phyloP scores from a whole-genome alignment of 1,140 invertebrate genomes.

The Oncopodura yosiiana region DNA sequence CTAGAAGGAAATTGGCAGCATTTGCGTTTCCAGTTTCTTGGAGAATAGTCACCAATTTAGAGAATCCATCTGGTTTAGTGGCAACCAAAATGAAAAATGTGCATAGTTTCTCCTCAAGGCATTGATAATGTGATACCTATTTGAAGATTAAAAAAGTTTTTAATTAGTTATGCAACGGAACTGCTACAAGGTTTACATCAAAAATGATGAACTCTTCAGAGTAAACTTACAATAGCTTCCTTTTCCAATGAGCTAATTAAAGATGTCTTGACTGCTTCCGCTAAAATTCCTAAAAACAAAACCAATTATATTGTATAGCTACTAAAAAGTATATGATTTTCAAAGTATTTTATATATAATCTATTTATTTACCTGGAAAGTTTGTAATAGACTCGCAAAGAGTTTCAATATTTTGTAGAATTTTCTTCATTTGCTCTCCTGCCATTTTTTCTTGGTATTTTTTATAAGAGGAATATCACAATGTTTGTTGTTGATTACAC shows the following conservation, averaged over 20 bases:
- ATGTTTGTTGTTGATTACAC: too few species aligned
- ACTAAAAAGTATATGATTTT: too few species aligned
- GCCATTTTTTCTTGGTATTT: too few species aligned
- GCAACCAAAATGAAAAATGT: neutral
- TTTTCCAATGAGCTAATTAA: neutral
- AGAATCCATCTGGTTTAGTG: neutral
- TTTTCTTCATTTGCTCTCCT: too few species aligned
- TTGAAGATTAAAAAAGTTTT: too few species aligned
- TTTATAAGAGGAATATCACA: too few species aligned
- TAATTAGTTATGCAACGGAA: too few species aligned
- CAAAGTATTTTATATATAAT: too few species aligned
- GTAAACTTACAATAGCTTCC: neutral
- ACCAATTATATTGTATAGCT: too few species aligned
- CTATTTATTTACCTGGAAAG: too few species aligned
- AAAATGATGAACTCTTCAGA: neutral
- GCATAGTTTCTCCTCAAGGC: neutral
- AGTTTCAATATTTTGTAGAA: too few species aligned
- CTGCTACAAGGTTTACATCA: neutral
- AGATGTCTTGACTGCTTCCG: neutral
- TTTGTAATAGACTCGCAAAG: too few species aligned
- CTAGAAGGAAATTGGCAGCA: conserved; percentile 1
- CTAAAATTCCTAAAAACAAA: conserved; percentile 2
- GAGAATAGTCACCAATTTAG: neutral
- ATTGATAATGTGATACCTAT: neutral
- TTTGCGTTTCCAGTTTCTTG: conserved; percentile 12